A percentile compares a stretch with the other conserved stretches of the same genome.
Conservation (phyloP, 2,888 invertebrate genomes). For the Adela reaumurella region DNA sequence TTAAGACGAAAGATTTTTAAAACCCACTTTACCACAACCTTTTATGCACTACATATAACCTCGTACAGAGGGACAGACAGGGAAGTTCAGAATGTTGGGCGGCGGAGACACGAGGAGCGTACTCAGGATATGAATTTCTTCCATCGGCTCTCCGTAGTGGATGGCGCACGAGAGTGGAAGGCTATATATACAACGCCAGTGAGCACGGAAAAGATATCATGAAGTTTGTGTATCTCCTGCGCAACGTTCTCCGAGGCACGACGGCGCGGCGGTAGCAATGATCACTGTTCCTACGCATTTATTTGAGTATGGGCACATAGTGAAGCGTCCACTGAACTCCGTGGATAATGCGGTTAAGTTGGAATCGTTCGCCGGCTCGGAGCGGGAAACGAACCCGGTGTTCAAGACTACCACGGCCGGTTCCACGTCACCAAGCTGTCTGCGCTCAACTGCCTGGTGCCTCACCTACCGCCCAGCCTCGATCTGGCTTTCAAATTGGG, state of each 20-base stretch:
- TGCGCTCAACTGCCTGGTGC: conserved; percentile 71
- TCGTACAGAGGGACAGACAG: conserved; percentile 24
- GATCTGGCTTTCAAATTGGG: conserved; percentile 85
- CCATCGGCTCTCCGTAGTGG: conserved; percentile 81
- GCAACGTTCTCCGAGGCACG: conserved; percentile 67
- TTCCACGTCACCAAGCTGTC: conserved; percentile 76
- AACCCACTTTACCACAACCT: conserved; percentile 29
- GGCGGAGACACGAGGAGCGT: too few relatives aligned
- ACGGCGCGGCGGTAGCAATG: conserved; percentile 71
- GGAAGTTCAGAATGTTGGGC: too few relatives aligned
- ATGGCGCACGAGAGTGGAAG: conserved; percentile 46
- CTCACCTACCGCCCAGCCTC: conserved; percentile 71
- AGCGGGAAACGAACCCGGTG: conserved; percentile 73
- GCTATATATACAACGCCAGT: conserved; percentile 17
- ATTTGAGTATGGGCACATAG: conserved; percentile 56
- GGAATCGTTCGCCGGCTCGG: conserved; percentile 81
- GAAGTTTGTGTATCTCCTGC: conserved; percentile 68
- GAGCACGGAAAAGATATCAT: conserved; percentile 55
- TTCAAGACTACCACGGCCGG: conserved; percentile 85
- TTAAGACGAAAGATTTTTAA: conserved; percentile 35
- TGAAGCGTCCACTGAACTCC: conserved; percentile 59
- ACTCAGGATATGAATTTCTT: conserved; percentile 71
- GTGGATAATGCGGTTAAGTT: conserved; percentile 75
- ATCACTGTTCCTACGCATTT: conserved; percentile 78
- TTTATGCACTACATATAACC: conserved; percentile 24